Base-by-base conservation (phyloP, 2,113 vertebrate species). In the Canis aureus region DNA sequence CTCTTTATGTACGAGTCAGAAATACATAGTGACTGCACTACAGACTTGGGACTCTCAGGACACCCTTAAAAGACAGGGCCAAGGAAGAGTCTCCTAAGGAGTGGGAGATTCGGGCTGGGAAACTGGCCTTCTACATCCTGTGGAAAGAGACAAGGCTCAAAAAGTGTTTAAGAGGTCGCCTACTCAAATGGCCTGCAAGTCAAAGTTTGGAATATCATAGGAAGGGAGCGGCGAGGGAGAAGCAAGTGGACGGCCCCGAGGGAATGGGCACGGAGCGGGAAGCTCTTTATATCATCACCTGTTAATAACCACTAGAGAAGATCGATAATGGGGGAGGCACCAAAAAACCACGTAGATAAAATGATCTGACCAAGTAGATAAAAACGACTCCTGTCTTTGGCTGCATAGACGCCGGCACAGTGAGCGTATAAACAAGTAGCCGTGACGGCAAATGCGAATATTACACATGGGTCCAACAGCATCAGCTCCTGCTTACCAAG, bases 21-120 rank as follows among this genome's bases (percentile, higher is more conserved):
- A 17, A 60, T 8, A 11, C 16, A 82, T 2, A 67, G 51, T 32
- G 25, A 32, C 80, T 92, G 9, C 17, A 12, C n/a, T 84, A 3
- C 3, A 43, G 73, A 29, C 2, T 74, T 57, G 49, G 38, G 59
- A 35, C 74, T 69, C 35, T 22, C 0, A 49, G 2, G 0, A 1
- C 19, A 13, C 6, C 11, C 13, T 71, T 38, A 49, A 43, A 81
- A 69, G 10, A 71, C 8, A 27, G 19, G 43, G 9, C 16, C 49
- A 12, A 59, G 19, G 8, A 15, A 53, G 71, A 76, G 15, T 55
- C 2, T 35, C 59, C 80, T 17, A 12, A 0, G 35, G n/a, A 89
- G 8, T 86, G 8, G 15, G 20, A 4, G 2, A 6, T 80, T 76
- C 32, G 66, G 23, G 11, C 17, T 80, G n/a, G 4, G 0, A 1